Evolutionary conservation across 2,797 vertebrate genomes (phyloP).

Genomic region (Brachyrhaphis roseni): DNA sequence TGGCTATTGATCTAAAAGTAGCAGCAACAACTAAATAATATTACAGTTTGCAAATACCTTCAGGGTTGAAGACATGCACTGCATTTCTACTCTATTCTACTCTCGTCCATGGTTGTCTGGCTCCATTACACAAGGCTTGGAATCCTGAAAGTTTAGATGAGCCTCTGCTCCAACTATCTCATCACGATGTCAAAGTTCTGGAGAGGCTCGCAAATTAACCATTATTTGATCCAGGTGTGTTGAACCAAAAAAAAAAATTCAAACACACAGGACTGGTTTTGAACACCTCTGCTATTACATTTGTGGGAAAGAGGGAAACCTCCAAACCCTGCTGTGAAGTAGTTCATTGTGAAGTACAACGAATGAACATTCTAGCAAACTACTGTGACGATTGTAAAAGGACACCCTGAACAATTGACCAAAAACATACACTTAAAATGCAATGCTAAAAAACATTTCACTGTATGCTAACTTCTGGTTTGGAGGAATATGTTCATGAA

Average conservation of each 20-base stretch:
- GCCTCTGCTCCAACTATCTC: neutral
- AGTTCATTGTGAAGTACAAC: neutral
- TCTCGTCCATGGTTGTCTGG: neutral
- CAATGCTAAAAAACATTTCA: neutral
- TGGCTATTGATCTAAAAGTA: neutral
- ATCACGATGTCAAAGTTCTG: neutral
- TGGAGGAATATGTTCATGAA: neutral
- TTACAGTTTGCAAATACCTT: neutral
- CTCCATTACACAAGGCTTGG: neutral
- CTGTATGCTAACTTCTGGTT: neutral
- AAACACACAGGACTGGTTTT: neutral
- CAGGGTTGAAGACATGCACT: neutral
- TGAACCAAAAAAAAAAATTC: neutral
- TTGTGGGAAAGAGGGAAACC: neutral
- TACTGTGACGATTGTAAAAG: neutral
- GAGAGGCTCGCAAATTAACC: neutral
- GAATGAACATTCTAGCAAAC: neutral
- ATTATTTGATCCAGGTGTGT: neutral
- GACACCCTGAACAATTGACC: neutral
- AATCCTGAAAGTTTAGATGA: neutral
- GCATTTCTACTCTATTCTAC: no score
- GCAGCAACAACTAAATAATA: neutral
- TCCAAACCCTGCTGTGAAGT: neutral
- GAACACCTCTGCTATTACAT: neutral
- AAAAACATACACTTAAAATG: neutral